Evolutionary conservation across 2,797 vertebrate genomes (phyloP).

Genomic region (Tauraco hartlaubi): DNA sequence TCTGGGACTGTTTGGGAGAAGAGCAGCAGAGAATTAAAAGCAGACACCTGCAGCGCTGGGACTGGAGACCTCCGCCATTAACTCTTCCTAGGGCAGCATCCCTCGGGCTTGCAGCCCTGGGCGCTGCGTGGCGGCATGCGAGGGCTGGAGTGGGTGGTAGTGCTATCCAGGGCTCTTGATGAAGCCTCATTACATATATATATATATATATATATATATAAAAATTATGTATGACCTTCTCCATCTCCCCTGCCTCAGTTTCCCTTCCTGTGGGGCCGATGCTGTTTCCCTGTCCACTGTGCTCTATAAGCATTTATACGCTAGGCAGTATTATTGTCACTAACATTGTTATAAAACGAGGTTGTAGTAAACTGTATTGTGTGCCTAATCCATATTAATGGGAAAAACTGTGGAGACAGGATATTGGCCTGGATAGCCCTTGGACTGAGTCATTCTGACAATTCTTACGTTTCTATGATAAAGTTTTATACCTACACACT

Average conservation of each 20-base stretch:
- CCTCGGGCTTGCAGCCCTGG: neutral
- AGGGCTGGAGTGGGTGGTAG: neutral
- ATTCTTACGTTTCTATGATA: neutral
- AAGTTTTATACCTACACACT: slow-evolving; percentile 39
- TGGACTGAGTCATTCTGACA: neutral
- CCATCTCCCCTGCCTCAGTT: neutral
- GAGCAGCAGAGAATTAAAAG: slow-evolving; percentile 46
- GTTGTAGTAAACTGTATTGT: slow-evolving; percentile 11
- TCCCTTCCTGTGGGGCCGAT: neutral
- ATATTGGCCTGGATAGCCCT: slow-evolving; percentile 5
- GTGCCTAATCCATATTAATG: slow-evolving; percentile 29
- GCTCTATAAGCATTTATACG: neutral
- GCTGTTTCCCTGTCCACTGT: neutral
- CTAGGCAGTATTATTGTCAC: neutral
- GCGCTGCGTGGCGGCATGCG: neutral
- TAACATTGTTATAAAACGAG: neutral
- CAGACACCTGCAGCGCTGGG: slow-evolving; percentile 14
- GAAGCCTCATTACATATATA: neutral
- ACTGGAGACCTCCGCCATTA: slow-evolving; percentile 37
- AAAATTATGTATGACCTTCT: neutral
- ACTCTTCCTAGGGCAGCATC: slow-evolving; percentile 38
- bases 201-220: neutral
- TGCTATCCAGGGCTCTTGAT: neutral
- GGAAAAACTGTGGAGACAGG: neutral
- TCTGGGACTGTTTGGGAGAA: slow-evolving; percentile 28